These are phyloP conservation scores for Drosophila sp. DNA, from an alignment of 1,140 invertebrate species.

Conservation along the genomic window DNA sequence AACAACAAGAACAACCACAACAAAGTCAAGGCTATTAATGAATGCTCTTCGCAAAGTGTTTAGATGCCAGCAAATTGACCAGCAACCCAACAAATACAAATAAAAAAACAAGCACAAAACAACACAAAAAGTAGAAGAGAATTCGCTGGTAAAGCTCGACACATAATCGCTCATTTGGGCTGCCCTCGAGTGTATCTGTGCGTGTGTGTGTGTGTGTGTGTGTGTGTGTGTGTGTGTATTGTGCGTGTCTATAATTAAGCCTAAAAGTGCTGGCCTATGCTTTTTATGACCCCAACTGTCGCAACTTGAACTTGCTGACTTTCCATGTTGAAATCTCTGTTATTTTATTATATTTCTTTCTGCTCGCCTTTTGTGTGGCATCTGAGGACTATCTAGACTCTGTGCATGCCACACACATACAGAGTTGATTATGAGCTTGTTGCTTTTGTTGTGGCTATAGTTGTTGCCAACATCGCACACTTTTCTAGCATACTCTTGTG, in stretches of 20 bases:
- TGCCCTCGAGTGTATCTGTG: slow-evolving; percentile 29
- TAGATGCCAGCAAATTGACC: slow-evolving; percentile 69
- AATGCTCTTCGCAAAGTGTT: slow-evolving; percentile 61
- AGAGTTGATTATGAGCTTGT: slow-evolving; percentile 77
- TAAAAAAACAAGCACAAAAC: slow-evolving; percentile 6
- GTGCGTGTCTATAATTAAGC: slow-evolving; percentile 80
- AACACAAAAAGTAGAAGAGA: slow-evolving; percentile 23
- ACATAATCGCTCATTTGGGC: slow-evolving; percentile 55
- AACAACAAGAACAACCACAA: slow-evolving; percentile 26
- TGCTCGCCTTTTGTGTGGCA: slow-evolving; percentile 50
- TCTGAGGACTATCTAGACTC: slow-evolving; percentile 11
- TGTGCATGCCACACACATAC: not conserved
- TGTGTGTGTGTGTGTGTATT: slow-evolving; percentile 38
- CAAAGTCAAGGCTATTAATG: slow-evolving; percentile 61
- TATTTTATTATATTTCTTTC: slow-evolving; percentile 64
- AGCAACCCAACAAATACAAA: slow-evolving; percentile 21
- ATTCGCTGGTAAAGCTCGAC: slow-evolving; percentile 39
- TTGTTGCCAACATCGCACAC: slow-evolving; percentile 35
- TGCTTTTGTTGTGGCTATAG: slow-evolving; percentile 67
- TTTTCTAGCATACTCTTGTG: slow-evolving; percentile 66
- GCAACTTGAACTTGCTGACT: slow-evolving; percentile 70
- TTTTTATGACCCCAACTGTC: slow-evolving; percentile 63
- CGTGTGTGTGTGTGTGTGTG: slow-evolving; percentile 40
- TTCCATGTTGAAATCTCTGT: slow-evolving; percentile 47
- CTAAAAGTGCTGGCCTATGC: slow-evolving; percentile 77